Evolutionary conservation across 2,888 invertebrate species (phyloP).

Genomic region (Melanostoma mellinum): DNA sequence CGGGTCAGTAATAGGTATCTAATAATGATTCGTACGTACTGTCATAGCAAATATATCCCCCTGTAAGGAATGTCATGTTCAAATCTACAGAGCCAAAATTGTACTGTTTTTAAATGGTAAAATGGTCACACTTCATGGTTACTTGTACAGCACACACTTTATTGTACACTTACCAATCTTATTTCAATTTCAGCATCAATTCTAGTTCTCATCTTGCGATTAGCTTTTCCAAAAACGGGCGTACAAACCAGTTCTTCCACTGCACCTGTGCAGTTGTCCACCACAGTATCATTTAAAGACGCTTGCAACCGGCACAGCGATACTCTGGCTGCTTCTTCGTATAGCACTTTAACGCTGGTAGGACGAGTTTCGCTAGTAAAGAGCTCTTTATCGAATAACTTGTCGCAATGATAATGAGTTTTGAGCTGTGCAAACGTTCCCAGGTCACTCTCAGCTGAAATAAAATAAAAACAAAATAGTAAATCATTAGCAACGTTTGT

Average conservation of each 20-base stretch:
- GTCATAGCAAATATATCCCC: too few relatives aligned
- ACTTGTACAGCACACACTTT: too few relatives aligned
- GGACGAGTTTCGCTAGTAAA: constrained; percentile 90
- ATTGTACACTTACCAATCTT: constrained; percentile 87
- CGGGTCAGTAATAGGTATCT: too few relatives aligned
- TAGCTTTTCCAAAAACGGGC: constrained; percentile 89
- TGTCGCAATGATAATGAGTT: constrained; percentile 89
- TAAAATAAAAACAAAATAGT: constrained; percentile 76
- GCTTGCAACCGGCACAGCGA: constrained; percentile 60
- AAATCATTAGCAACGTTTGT: not conserved
- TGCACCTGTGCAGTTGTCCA: constrained; percentile 84
- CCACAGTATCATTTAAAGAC: constrained; percentile 75
- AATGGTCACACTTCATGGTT: not conserved
- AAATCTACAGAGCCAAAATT: too few relatives aligned
- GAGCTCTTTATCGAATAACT: constrained; percentile 87
- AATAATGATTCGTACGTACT: too few relatives aligned
- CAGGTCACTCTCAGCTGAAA: constrained; percentile 96
- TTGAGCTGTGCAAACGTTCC: constrained; percentile 91
- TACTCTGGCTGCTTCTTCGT: constrained; percentile 88
- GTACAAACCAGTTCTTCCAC: constrained; percentile 89
- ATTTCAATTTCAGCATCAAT: constrained; percentile 94
- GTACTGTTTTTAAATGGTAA: not conserved
- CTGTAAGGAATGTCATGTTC: too few relatives aligned
- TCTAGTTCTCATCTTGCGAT: constrained; percentile 86
- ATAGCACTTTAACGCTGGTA: constrained; percentile 88